Conservation (phyloP, 1,140 invertebrate species). For the silkworm (Bombyx mori) region ASM3026992v2 NC_085122.1:6683501-6684000, state of each 20-base stretch:
- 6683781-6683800: constrained; percentile 15
- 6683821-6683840: constrained; percentile 39
- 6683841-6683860: constrained; percentile 13
- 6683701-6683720: constrained; percentile 53
- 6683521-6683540: no score
- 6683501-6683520: no score
- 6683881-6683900: background rate
- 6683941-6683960: constrained; percentile 44
- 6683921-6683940: constrained; percentile 12
- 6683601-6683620: no score
- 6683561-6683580: no score
- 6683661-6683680: constrained; percentile 55
- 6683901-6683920: constrained; percentile 22
- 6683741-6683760: background rate
- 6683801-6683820: constrained; percentile 19
- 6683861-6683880: constrained; percentile 1
- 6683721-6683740: constrained; percentile 1
- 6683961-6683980: constrained; percentile 42
- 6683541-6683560: no score
- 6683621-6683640: constrained; percentile 4
- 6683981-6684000: no score
- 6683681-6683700: constrained; percentile 62
- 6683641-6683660: background rate
- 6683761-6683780: background rate
- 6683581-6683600: no score